Base-by-base conservation (phyloP, 2,888 invertebrate genomes). In the Drosophila tanythrix region DNA sequence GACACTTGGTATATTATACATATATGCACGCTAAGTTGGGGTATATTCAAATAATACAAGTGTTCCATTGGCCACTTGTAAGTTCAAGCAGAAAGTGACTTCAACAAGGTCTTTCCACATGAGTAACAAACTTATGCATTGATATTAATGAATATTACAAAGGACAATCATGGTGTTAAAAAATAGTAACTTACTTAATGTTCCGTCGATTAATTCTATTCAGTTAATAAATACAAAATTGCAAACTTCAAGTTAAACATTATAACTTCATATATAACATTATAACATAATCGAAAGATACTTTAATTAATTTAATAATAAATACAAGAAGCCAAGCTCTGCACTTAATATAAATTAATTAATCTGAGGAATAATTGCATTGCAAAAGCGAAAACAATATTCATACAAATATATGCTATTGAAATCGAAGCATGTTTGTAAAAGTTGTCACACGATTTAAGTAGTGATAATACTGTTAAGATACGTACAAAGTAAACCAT, bases 401-500 rank as follows among this genome's bases (percentile, higher is more conserved):
- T 36, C 15, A 15, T 35, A 15, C 3, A 36, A 36, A 0, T 6
- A 36, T 15, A 6, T 15, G 15, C 15, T 0, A 1, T 15, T 2
- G 8, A 38, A 38, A 38, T 35, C 13, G 18, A 13, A 13, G 13
- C 3, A 46, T 3, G 40, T 21, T 40, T 46, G 13, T 15, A 46
- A 21, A 13, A 46, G 21, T 21, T 43, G 40, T n/a, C 40, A 11
- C 40, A 11, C 5, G 1, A 40, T n/a, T 40, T 40, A 10, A 10
- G 4, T 40, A 11, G 10, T 10, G 11, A 35, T 40, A 40, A 57
- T 25, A 38, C 15, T 50, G 3, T 25, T 53, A 2, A 38, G 18
- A 73, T 91, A 92, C 92, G 89, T 92, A 92, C 92, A 89, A 92
- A 92, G 89, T 92, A 92, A 91, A 92, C 92, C 92, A 92, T 92